Percentiles rank a stretch among this genome's conserved stretches.
Evolutionary conservation across 2,797 vertebrate genomes (phyloP).

Genomic region (Acomys russatus): DNA sequence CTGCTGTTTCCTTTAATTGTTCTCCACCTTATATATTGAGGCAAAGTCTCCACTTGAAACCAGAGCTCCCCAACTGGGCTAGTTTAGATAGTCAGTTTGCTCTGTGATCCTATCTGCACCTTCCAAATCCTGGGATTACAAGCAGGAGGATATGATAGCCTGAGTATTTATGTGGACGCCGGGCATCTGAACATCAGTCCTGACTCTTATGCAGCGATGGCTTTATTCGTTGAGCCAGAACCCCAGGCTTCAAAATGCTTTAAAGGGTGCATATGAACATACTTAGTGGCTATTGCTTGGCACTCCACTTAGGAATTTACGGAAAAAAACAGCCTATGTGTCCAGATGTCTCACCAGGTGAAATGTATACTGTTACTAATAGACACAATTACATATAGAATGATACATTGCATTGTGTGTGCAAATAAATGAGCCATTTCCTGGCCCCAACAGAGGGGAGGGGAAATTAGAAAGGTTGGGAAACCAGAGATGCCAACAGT

Average conservation of each 20-base stretch:
- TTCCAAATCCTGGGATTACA: background rate
- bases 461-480: background rate
- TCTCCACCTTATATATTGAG: background rate
- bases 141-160: background rate
- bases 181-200: background rate
- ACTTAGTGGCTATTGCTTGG: background rate
- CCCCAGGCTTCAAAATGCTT: background rate
- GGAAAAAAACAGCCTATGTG: background rate
- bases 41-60: background rate
- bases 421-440: conserved; percentile 20
- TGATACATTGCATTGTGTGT: background rate
- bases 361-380: conserved; percentile 6
- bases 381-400: conserved; percentile 4
- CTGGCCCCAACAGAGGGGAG: background rate
- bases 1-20: background rate
- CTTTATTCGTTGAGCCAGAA: background rate
- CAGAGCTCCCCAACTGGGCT: background rate
- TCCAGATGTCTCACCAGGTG: conserved; percentile 27
- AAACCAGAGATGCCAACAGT: background rate
- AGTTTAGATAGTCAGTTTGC: background rate
- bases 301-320: background rate
- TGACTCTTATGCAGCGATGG: background rate
- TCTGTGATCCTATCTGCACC: background rate
- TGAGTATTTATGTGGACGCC: no score
- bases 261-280: background rate